Base-by-base conservation (phyloP, 2,113 vertebrate genomes). In the Festucalex cinctus region DNA sequence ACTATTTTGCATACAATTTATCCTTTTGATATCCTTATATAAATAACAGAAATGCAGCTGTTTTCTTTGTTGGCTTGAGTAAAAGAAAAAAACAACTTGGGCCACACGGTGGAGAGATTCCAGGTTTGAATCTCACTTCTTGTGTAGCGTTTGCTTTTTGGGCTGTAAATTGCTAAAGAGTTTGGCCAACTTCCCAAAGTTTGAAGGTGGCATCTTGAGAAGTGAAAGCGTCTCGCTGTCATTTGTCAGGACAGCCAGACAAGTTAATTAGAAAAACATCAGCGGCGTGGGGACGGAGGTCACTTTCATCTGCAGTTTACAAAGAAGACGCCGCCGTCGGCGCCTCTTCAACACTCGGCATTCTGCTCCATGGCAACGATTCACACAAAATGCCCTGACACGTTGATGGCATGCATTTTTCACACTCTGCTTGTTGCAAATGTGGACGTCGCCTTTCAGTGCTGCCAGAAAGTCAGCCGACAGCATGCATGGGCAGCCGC, bases 381-480 rank as follows among this genome's bases (percentile, higher is more conserved):
- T 75, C 63, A 61, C 74, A 79, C 75, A 67, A 64, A 79, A 66
- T 69, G 64, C 79, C 75, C 71, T 36, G 76, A 79, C 75, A 75
- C 74, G 81, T 80, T 72, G 78, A 80, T 84, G 13, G 37, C 39
- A 83, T 83, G 64, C 76, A 81, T 85, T 81, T 81, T 80, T 88
- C 80, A 77, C 84, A 75, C 74, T 60, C 61, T 19, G 65, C 59
- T 60, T 69, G 61, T 78, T 77, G 57, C 59, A 78, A 68, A 71
- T 82, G 79, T 80, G 61, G 70, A 80, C 12, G n/a, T 13, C 22
- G n/a, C 51, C 51, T 26, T 26, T 13, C 51, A 54, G 4, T 54
- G 22, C 22, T 4, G 24, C 9, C 19, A 51, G 48, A n/a, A 9
- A 22, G 3, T 3, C 8, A 9, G 20, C 17, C n/a, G n/a, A n/a